Percentiles rank a stretch among this genome's conserved stretches.
Evolutionary conservation across 2,797 vertebrate genomes (phyloP).

Genomic region (Salmo trutta): DNA sequence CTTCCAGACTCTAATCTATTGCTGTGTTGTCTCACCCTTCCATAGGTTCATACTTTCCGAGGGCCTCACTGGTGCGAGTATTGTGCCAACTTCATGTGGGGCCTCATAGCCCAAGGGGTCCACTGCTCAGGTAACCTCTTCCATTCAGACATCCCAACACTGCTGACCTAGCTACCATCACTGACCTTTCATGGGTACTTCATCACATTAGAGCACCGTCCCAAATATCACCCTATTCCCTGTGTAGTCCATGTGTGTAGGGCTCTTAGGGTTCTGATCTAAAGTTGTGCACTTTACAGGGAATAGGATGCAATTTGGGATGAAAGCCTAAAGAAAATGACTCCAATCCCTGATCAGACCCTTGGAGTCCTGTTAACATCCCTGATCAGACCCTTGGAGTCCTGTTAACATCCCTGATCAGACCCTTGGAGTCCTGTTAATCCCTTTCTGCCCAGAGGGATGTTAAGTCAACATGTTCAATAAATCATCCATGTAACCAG

Average conservation of each 20-base stretch:
- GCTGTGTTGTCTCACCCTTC: conserved; percentile 36
- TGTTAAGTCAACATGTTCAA: too few relatives aligned
- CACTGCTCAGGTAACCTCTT: conserved; percentile 90
- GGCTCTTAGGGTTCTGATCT: too few relatives aligned
- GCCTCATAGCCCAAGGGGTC: conserved; percentile 97
- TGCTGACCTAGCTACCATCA: neutral
- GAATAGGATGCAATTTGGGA: neutral
- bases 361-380: neutral
- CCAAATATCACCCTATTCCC: neutral
- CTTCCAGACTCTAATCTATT: neutral
- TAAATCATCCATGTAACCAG: too few relatives aligned
- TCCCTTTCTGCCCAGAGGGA: too few relatives aligned
- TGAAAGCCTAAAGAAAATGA: too few relatives aligned
- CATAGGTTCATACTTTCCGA: conserved; percentile 93
- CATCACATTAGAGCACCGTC: conserved; percentile 6
- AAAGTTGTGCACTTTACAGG: neutral
- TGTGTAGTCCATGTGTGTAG: too few relatives aligned
- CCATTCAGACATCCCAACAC: neutral
- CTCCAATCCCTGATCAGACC: neutral
- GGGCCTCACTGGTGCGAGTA: conserved; percentile 99
- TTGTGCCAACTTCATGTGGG: conserved; percentile 99
- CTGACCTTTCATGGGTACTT: neutral
- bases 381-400: neutral
- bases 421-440: too few relatives aligned
- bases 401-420: too few relatives aligned